A percentile compares a stretch with the other conserved stretches of the same genome.
These are phyloP conservation scores for Pica pica DNA, from an alignment of 2,113 vertebrate species.

Conservation along the genomic window DNA sequence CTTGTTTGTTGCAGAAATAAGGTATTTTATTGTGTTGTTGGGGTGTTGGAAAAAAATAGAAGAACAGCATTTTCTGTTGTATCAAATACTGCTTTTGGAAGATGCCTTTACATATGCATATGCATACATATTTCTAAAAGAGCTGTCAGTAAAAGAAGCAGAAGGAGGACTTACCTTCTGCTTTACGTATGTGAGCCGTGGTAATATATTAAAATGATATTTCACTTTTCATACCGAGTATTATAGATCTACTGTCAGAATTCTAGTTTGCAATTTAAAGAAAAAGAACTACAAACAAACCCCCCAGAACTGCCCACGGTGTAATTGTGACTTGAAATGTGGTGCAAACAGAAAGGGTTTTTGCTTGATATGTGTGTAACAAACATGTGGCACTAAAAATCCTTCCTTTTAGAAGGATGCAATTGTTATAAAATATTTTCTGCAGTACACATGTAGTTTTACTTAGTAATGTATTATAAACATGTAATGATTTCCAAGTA, in stretches of 20 bases:
- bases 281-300: fast-evolving
- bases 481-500: background rate
- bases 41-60: background rate
- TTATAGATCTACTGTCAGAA: background rate
- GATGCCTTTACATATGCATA: background rate
- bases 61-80: background rate
- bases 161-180: background rate
- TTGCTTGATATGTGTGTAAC: background rate
- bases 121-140: fast-evolving
- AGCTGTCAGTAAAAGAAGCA: background rate
- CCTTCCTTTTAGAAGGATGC: background rate
- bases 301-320: fast-evolving
- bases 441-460: background rate
- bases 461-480: background rate
- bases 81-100: background rate
- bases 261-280: background rate
- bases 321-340: background rate
- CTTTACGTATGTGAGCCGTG: background rate
- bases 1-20: background rate
- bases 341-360: background rate
- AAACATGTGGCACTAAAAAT: background rate
- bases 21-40: background rate
- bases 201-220: background rate
- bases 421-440: background rate
- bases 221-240: background rate